phyloP scores from a whole-genome alignment of 2,888 invertebrate genomes.

The Drosophila pseudotakahashii region DNA sequence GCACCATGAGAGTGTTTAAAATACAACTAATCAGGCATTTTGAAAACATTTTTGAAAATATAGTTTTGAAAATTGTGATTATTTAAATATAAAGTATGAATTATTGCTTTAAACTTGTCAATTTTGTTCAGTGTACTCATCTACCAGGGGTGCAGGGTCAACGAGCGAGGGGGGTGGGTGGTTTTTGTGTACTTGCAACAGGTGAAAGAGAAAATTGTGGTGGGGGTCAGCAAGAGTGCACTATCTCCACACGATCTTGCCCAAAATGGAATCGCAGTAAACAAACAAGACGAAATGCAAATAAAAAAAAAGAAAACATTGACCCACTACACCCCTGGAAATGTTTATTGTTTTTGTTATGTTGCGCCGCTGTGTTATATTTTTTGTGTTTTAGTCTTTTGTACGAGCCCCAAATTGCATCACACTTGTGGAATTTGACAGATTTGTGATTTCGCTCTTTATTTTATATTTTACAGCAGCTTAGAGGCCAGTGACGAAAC shows the following conservation, averaged over 20 bases:
- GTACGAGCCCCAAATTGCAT: constrained; percentile 60
- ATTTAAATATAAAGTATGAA: too few species aligned
- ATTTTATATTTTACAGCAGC: constrained; percentile 50
- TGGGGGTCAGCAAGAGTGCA: constrained; percentile 17
- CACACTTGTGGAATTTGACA: constrained; percentile 61
- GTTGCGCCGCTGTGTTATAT: constrained; percentile 37
- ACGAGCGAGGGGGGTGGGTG: not conserved
- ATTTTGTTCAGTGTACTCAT: constrained; percentile 13
- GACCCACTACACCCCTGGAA: constrained; percentile 36
- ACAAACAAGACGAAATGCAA: constrained; percentile 37
- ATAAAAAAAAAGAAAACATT: constrained; percentile 31
- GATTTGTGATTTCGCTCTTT: constrained; percentile 34
- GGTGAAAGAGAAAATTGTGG: constrained; percentile 38
- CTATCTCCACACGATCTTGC: constrained; percentile 26
- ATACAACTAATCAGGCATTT: too few species aligned
- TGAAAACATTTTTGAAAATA: too few species aligned
- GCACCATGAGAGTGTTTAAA: too few species aligned
- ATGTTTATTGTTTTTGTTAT: constrained; percentile 3
- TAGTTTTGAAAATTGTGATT: too few species aligned
- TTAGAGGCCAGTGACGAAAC: constrained; percentile 14
- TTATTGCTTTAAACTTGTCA: not conserved
- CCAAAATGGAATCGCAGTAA: constrained; percentile 18
- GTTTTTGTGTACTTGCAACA: constrained; percentile 21
- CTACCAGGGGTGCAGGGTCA: constrained; percentile 11
- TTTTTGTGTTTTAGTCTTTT: constrained; percentile 7